Evolutionary conservation across 2,888 invertebrate genomes (phyloP).

Genomic region (Dynastes tityus): DNA sequence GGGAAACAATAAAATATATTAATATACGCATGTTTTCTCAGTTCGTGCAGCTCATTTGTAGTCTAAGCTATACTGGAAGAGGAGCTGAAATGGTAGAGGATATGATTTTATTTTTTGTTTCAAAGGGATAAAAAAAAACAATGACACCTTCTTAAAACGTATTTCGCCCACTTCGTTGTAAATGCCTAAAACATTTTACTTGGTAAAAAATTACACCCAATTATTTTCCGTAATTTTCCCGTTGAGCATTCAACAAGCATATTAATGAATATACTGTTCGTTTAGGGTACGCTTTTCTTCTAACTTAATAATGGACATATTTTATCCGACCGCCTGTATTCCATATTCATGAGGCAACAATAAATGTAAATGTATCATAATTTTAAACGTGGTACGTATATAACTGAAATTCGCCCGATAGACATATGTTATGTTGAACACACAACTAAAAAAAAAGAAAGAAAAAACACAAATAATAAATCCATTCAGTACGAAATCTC

Average conservation of each 20-base stretch:
- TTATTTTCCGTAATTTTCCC: background rate
- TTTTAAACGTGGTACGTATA: background rate
- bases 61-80: no score
- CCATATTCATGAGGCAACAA: constrained; percentile 6
- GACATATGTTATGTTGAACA: background rate
- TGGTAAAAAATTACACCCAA: background rate
- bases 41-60: no score
- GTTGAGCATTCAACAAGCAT: background rate
- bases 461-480: no score
- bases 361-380: background rate
- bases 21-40: no score
- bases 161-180: background rate
- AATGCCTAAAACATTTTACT: background rate
- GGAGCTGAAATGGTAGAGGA: no score
- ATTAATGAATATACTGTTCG: background rate
- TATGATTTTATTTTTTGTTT: no score
- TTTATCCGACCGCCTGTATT: background rate
- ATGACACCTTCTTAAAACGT: no score
- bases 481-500: no score
- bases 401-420: background rate
- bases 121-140: no score
- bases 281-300: background rate
- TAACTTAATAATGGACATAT: background rate
- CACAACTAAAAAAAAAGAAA: no score
- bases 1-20: no score